These are phyloP conservation scores for Neodontobutis hainanensis DNA, from an alignment of 2,113 vertebrate species.

Conservation along the genomic window DNA sequence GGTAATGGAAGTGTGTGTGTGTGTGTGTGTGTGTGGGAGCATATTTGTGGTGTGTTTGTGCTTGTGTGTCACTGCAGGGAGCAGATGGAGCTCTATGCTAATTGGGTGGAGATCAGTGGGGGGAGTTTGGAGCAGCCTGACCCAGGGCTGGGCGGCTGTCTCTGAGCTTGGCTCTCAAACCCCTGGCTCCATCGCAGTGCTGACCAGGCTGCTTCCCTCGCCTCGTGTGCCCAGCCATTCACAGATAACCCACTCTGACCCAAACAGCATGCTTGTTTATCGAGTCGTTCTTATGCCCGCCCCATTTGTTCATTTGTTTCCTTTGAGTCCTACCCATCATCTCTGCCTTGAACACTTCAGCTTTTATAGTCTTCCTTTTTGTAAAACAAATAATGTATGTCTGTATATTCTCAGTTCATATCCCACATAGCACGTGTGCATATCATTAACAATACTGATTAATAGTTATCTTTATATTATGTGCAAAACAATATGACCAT, in stretches of 20 bases:
- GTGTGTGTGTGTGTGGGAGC: conserved; percentile 16
- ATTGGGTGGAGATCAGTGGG: conserved; percentile 78
- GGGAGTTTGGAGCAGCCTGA: conserved; percentile 71
- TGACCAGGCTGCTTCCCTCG: conserved; percentile 49
- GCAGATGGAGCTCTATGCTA: conserved; percentile 80
- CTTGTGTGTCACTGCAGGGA: conserved; percentile 55
- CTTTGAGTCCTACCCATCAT: conserved; percentile 10
- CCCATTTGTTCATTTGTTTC: conserved; percentile 22
- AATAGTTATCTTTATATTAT: neutral
- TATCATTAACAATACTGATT: neutral
- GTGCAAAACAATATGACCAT: neutral
- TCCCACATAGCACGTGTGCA: neutral
- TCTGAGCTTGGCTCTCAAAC: conserved; percentile 62
- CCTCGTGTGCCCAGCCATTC: conserved; percentile 53
- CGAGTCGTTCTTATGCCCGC: conserved; percentile 17
- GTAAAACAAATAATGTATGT: neutral
- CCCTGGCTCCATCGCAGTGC: conserved; percentile 46
- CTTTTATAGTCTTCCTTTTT: neutral
- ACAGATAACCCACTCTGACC: conserved; percentile 46
- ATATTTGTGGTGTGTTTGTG: conserved; percentile 35
- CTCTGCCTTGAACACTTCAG: neutral
- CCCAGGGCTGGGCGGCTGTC: conserved; percentile 60
- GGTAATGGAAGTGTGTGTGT: conserved; percentile 56
- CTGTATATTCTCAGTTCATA: neutral
- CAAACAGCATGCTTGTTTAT: conserved; percentile 17